These are phyloP conservation scores for Myxocyprinus asiaticus DNA, from an alignment of 2,113 vertebrate species.

Conservation along the genomic window DNA sequence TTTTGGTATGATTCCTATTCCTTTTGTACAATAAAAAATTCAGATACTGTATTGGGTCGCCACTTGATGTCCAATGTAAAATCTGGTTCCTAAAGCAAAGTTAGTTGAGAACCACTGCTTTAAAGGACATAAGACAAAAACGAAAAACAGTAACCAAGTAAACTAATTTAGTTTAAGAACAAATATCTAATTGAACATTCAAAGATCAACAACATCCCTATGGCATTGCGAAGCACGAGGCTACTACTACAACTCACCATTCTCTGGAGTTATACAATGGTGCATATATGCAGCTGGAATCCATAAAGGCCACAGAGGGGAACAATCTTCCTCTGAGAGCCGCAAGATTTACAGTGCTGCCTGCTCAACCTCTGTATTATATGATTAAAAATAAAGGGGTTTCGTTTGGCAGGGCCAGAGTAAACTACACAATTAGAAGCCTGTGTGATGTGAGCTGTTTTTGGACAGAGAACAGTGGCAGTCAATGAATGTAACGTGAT, in stretches of 20 bases:
- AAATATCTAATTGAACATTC: background rate
- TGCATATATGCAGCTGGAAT: conserved; percentile 66
- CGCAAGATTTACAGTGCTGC: conserved; percentile 60
- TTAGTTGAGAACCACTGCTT: too few species aligned
- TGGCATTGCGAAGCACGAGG: background rate
- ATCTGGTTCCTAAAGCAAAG: too few species aligned
- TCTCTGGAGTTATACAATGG: background rate
- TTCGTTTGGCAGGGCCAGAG: conserved; percentile 62
- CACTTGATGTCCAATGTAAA: too few species aligned
- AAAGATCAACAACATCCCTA: background rate
- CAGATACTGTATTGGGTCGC: too few species aligned
- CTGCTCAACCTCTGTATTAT: conserved; percentile 68
- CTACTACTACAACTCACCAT: conserved; percentile 2
- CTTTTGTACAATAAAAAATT: too few species aligned
- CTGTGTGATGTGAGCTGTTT: conserved; percentile 62
- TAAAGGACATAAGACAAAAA: background rate
- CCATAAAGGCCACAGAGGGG: conserved; percentile 66
- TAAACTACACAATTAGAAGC: conserved; percentile 70
- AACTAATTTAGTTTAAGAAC: background rate
- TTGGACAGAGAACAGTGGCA: conserved; percentile 67
- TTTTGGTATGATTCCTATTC: too few species aligned
- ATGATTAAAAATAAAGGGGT: conserved; percentile 69
- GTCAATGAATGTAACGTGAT: conserved; percentile 64
- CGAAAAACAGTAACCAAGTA: background rate
- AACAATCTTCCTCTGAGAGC: conserved; percentile 63